A percentile compares a stretch with the other conserved stretches of the same genome.
phyloP scores from a whole-genome alignment of 2,888 invertebrate species.

The Prosopocoilus inquinatus region DNA sequence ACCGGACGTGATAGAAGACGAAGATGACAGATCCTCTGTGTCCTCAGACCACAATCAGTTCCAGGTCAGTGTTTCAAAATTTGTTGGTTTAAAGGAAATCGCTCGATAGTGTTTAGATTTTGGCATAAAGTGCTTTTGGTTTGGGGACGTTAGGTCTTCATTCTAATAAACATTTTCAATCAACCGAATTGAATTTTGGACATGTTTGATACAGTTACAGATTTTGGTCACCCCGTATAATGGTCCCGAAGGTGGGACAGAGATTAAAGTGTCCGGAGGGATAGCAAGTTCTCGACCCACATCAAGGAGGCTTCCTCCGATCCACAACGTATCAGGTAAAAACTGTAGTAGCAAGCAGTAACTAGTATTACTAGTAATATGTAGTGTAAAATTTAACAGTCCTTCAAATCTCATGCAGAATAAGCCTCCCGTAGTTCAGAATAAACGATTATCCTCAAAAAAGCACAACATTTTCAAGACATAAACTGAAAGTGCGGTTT shows the following conservation, averaged over 20 bases:
- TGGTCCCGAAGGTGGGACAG: slow-evolving; percentile 39
- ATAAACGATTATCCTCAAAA: too few species aligned
- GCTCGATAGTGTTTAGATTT: background rate
- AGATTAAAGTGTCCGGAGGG: slow-evolving; percentile 43
- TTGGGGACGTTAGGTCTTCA: background rate
- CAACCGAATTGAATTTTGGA: background rate
- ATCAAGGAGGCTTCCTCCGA: slow-evolving; percentile 25
- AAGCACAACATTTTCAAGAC: too few species aligned
- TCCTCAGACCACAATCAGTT: slow-evolving; percentile 23
- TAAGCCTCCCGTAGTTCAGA: too few species aligned
- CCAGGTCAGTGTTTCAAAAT: slow-evolving; percentile 17
- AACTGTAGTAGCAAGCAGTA: slow-evolving; percentile 5
- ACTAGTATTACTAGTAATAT: background rate
- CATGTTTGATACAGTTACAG: slow-evolving; percentile 36
- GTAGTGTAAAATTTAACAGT: background rate
- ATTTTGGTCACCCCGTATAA: slow-evolving; percentile 40
- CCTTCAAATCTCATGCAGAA: background rate
- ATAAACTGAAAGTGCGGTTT: too few species aligned
- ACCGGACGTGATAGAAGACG: slow-evolving; percentile 24
- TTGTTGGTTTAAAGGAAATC: background rate
- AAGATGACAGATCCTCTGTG: slow-evolving; percentile 23
- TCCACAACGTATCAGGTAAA: slow-evolving; percentile 25
- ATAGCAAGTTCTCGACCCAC: slow-evolving; percentile 27
- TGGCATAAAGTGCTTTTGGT: background rate
- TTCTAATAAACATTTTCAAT: background rate